These are phyloP conservation scores for Piaya cayana DNA, from an alignment of 2,113 vertebrate species.

Conservation along the genomic window DNA sequence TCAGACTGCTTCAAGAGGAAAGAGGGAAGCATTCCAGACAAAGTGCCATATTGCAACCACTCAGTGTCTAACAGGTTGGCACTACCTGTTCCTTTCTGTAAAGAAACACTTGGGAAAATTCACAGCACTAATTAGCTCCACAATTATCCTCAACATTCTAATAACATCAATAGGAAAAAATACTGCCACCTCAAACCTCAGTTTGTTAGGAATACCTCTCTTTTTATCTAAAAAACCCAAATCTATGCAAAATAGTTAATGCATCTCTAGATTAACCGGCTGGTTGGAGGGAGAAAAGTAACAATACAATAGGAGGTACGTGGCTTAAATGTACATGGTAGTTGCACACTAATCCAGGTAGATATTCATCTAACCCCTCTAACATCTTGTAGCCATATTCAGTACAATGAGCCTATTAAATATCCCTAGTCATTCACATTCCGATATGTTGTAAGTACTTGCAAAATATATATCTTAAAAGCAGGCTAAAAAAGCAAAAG, in stretches of 20 bases:
- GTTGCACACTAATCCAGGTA: background rate
- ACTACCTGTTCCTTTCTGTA: background rate
- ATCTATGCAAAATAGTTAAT: background rate
- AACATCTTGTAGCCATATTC: background rate
- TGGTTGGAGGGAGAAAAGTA: background rate
- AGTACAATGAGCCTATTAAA: background rate
- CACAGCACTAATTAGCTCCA: background rate
- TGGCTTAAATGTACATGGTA: background rate
- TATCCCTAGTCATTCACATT: background rate
- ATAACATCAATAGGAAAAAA: background rate
- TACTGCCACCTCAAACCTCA: background rate
- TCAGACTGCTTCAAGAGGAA: background rate
- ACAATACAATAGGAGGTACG: background rate
- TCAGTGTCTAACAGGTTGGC: rapidly evolving
- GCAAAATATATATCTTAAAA: background rate
- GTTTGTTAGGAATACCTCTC: background rate
- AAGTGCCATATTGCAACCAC: rapidly evolving
- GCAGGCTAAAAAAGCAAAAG: background rate
- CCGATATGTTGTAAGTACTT: background rate
- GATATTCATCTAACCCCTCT: background rate
- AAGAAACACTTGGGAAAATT: background rate
- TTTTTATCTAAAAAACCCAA: background rate
- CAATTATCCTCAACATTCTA: background rate
- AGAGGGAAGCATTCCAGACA: background rate
- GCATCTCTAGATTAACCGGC: background rate